Evolutionary conservation across 2,888 invertebrate genomes (phyloP), one percentile per base, ranked within the genome.

Genomic region (Plebejus anna): DNA sequence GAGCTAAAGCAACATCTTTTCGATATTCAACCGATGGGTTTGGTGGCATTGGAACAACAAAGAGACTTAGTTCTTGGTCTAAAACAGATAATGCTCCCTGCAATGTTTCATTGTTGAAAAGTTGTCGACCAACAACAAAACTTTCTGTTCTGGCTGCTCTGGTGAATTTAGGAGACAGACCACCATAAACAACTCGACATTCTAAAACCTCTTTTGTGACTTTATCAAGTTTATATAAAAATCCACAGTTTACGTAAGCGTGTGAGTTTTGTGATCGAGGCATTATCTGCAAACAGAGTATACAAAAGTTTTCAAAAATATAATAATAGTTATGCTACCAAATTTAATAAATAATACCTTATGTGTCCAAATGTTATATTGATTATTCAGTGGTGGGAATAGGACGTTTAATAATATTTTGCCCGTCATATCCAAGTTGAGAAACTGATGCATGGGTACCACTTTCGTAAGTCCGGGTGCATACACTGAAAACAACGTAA

Each of bases 231-330:
- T 95, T 94, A 78, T 96, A 94, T 0, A 95, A 87, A 83, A 96
- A 96, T 6, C 96, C 97, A 13, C 96, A 96, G 82, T 97, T 96
- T 0, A 97, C 95, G 77, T 96, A 94, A 0, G 97, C 96, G 82
- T 96, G 96, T 0, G 96, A 95, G 83, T 96, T 96, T 89, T 96
- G 96, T 0, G 96, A 94, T 80, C 96, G 90, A 0, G 96, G 95
- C 95, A 96, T 96, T 73, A 97, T 95, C 96, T 97, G 83, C 2
- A 84, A 85, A 85, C 9, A 6, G 2, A 47, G 4, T 4, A 28
- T 75, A 6, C 6, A n/a, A 70, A 70, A 28, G 13, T 13, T 70
- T 57, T 87, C 84, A 85, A 77, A 32, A 78, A 76, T 28, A 51
- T 22, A 16, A 51, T 38, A 6, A 72, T 59, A n/a, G 11, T 71